Percentiles rank a stretch among this genome's conserved stretches.
Conservation (phyloP, 2,113 vertebrate species). For the Gulo gulo region DNA sequence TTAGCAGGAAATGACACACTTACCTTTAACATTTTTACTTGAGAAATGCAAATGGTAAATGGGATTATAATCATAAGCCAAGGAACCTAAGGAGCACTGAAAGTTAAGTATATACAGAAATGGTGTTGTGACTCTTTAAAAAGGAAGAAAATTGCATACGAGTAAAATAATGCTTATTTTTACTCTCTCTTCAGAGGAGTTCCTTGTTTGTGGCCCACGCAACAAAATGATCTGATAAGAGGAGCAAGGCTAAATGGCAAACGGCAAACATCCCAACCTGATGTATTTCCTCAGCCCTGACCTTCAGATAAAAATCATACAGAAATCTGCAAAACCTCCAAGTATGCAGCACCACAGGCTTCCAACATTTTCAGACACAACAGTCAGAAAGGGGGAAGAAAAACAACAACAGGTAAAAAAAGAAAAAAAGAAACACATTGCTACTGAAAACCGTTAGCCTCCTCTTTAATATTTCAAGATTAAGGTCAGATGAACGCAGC, state of each 20-base stretch:
- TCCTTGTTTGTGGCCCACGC: conserved; percentile 77
- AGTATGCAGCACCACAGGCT: conserved; percentile 74
- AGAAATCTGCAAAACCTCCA: conserved; percentile 81
- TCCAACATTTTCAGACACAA: conserved; percentile 76
- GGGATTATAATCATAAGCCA: conserved; percentile 70
- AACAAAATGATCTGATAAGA: conserved; percentile 83
- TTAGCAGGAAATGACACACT: background rate
- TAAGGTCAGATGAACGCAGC: background rate
- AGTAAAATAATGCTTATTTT: conserved; percentile 74
- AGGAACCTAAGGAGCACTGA: conserved; percentile 67
- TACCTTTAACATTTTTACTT: conserved; percentile 67
- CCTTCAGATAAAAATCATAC: conserved; percentile 81
- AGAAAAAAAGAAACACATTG: conserved; percentile 41
- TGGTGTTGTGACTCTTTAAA: conserved; percentile 50
- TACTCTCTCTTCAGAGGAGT: conserved; percentile 66
- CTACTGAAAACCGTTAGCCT: conserved; percentile 65
- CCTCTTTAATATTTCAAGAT: conserved; percentile 65
- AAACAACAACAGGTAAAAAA: background rate
- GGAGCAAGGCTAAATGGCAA: conserved; percentile 82
- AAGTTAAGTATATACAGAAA: conserved; percentile 76
- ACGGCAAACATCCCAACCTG: conserved; percentile 81
- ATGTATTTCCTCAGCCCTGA: conserved; percentile 83
- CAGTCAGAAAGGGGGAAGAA: background rate
- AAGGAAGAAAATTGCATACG: conserved; percentile 62
- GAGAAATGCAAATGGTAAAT: conserved; percentile 69